These are phyloP conservation scores for Scelioninae gen. 2 DNA, from an alignment of 2,888 invertebrate genomes.

Conservation along the genomic window DNA sequence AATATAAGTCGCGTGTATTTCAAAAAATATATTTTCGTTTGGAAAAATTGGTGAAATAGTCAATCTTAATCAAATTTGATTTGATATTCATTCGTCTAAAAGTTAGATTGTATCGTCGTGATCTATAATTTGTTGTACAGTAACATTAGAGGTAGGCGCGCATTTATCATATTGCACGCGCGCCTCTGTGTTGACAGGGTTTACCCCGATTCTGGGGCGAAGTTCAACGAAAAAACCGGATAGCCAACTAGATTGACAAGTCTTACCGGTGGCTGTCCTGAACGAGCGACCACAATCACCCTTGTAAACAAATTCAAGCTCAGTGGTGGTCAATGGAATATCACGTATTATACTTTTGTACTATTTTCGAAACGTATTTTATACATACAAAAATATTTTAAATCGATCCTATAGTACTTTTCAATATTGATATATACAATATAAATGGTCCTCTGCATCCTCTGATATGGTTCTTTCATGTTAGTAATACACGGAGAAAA, in stretches of 20 bases:
- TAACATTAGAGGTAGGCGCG: conserved; percentile 71
- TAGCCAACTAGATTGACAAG: conserved; percentile 69
- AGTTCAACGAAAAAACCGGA: conserved; percentile 71
- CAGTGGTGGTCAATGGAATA: conserved; percentile 68
- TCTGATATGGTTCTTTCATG: no score
- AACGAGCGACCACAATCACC: conserved; percentile 73
- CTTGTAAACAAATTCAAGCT: conserved; percentile 73
- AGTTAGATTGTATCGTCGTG: conserved; percentile 69
- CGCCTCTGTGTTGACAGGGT: conserved; percentile 75
- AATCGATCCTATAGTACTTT: no score
- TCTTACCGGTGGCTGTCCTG: conserved; percentile 58
- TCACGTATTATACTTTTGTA: no score
- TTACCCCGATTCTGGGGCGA: conserved; percentile 70
- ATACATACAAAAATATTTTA: no score
- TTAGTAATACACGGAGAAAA: no score
- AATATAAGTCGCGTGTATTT: no score
- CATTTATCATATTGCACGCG: conserved; percentile 73
- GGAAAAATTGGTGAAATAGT: no score
- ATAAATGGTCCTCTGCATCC: no score
- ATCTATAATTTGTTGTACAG: conserved; percentile 74
- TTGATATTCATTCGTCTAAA: conserved; percentile 57
- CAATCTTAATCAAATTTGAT: conserved; percentile 17
- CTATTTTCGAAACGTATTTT: no score
- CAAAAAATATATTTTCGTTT: no score
- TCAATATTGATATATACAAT: no score